Percentiles rank a stretch among this genome's conserved stretches.
phyloP scores from a whole-genome alignment of 1,140 invertebrate species.

The Tribolium madens region DNA sequence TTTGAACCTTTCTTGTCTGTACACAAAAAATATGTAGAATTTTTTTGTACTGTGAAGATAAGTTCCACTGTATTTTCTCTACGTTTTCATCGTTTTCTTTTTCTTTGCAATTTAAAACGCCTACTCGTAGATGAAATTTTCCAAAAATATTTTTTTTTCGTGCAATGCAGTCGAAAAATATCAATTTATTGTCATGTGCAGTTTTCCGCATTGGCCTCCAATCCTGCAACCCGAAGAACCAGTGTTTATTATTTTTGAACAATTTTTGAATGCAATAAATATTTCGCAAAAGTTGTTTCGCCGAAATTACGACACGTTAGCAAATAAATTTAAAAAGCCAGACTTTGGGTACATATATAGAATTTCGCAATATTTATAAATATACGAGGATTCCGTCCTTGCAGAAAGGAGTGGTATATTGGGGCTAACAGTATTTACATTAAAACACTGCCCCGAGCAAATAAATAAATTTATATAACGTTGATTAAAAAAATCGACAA shows the following conservation, averaged over 20 bases:
- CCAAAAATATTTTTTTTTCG: too few species aligned
- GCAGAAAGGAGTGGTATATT: slow-evolving; percentile 12
- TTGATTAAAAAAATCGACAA: background rate
- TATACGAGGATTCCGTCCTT: slow-evolving; percentile 29
- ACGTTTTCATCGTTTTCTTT: too few species aligned
- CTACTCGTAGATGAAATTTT: too few species aligned
- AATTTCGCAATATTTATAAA: slow-evolving; percentile 29
- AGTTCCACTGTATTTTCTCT: too few species aligned
- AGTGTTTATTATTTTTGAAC: too few species aligned
- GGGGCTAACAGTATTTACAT: slow-evolving; percentile 30
- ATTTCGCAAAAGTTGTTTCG: slow-evolving; percentile 28
- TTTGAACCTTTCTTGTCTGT: too few species aligned
- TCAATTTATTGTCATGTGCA: too few species aligned
- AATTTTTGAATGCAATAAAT: slow-evolving; percentile 21
- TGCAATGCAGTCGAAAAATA: too few species aligned
- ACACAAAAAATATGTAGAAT: too few species aligned
- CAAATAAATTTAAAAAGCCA: slow-evolving; percentile 34
- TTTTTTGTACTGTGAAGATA: too few species aligned
- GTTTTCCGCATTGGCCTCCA: background rate
- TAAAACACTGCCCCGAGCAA: slow-evolving; percentile 11
- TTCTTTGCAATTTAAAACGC: too few species aligned
- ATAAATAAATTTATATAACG: slow-evolving; percentile 34
- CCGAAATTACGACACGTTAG: slow-evolving; percentile 11
- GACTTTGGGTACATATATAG: slow-evolving; percentile 22
- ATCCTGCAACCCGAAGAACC: background rate